Conservation (phyloP, 2,113 vertebrate species). For the Heptranchias perlo region DNA sequence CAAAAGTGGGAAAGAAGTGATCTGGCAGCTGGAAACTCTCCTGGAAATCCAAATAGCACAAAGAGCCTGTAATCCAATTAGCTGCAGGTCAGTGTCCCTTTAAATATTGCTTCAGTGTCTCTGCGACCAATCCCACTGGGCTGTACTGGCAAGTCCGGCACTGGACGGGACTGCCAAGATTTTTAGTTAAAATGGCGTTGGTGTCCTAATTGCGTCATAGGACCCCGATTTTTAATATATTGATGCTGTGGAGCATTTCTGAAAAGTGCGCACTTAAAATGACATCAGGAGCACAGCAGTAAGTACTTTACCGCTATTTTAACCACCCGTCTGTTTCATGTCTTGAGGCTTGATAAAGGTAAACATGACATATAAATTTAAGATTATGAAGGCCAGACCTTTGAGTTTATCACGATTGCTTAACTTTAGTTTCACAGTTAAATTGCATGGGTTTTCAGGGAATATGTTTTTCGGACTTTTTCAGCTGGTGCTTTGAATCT, state of each 20-base stretch:
- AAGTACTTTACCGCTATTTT: background rate
- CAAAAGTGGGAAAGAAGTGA: background rate
- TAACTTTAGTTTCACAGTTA: background rate
- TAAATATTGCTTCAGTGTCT: background rate
- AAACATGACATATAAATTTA: background rate
- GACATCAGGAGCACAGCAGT: background rate
- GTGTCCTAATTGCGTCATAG: background rate
- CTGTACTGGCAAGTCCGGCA: background rate
- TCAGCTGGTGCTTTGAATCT: background rate
- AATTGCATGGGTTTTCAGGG: background rate
- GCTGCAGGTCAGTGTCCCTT: background rate
- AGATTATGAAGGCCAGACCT: background rate
- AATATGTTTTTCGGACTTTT: background rate
- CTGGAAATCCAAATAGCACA: no score
- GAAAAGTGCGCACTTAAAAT: background rate
- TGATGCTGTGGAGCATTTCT: background rate
- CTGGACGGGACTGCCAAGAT: background rate
- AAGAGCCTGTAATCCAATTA: background rate
- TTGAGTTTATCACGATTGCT: background rate
- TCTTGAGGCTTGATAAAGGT: background rate
- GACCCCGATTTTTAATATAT: background rate
- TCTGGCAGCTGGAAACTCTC: background rate
- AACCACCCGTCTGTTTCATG: background rate
- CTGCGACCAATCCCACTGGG: background rate
- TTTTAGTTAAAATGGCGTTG: background rate